phyloP scores from a whole-genome alignment of 2,113 vertebrate species.

The Delphinus delphis region DNA sequence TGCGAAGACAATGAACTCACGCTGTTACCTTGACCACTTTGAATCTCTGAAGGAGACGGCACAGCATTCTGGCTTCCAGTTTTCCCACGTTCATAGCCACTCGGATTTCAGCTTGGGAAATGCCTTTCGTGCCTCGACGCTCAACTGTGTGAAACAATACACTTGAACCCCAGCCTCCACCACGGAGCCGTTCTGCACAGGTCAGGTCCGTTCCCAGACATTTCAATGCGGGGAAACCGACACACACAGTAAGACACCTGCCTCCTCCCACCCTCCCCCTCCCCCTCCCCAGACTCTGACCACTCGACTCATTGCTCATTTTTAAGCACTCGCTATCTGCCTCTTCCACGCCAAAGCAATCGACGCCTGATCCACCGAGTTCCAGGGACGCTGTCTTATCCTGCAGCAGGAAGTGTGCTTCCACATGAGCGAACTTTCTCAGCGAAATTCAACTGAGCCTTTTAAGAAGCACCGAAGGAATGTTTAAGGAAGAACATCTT shows the following conservation, averaged over 20 bases:
- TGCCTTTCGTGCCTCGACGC: constrained; percentile 91
- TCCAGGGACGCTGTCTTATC: background rate
- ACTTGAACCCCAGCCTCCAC: background rate
- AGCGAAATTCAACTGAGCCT: background rate
- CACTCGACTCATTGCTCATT: background rate
- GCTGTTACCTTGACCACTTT: constrained; percentile 90
- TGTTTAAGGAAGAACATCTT: background rate
- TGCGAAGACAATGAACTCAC: accelerated
- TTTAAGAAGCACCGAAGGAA: background rate
- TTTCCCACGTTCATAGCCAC: constrained; percentile 92
- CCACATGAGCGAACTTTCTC: background rate
- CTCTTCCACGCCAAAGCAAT: accelerated
- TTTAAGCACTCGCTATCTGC: background rate
- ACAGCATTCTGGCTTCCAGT: constrained; percentile 95
- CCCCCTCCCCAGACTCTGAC: background rate
- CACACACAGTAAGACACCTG: background rate
- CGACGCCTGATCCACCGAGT: too few relatives aligned
- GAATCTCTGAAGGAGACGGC: constrained; percentile 90
- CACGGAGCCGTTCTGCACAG: background rate
- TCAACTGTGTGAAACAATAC: constrained; percentile 85
- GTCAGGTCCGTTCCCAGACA: background rate
- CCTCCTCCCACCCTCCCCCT: too few relatives aligned
- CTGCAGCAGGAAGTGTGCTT: background rate
- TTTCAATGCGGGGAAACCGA: background rate
- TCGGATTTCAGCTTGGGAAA: constrained; percentile 90